These are phyloP conservation scores for Noctilio leporinus DNA, from an alignment of 2,113 vertebrate genomes.

Conservation along the genomic window DNA sequence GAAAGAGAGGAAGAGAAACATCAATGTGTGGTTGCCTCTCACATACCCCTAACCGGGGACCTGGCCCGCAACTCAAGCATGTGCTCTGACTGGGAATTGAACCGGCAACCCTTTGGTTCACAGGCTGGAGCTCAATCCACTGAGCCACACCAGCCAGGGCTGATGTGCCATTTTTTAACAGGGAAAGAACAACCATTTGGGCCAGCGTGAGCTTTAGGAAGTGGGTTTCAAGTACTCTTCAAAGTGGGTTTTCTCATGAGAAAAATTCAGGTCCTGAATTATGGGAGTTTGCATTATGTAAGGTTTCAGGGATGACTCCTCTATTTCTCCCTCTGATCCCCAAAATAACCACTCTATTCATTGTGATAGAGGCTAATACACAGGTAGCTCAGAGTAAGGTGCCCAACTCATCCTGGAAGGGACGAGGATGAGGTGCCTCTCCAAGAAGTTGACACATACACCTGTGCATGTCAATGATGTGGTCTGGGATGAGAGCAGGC, in stretches of 20 bases:
- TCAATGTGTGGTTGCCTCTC: too few relatives aligned
- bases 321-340: too few relatives aligned
- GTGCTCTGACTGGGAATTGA: too few relatives aligned
- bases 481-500: neutral
- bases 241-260: conserved; percentile 22
- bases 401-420: neutral
- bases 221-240: neutral
- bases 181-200: neutral
- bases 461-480: neutral
- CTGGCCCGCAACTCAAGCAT: too few relatives aligned
- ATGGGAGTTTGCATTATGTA: neutral
- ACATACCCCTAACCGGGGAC: too few relatives aligned
- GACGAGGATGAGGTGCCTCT: neutral
- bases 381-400: neutral
- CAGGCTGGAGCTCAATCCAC: too few relatives aligned
- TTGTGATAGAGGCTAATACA: too few relatives aligned
- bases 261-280: neutral
- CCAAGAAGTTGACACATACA: neutral
- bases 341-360: neutral
- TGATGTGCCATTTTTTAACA: neutral
- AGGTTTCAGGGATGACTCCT: neutral
- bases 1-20: too few relatives aligned
- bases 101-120: too few relatives aligned
- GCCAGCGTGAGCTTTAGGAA: neutral
- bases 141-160: too few relatives aligned